Base-by-base conservation (phyloP, 2,113 vertebrate genomes). In the Cathartes aura region DNA sequence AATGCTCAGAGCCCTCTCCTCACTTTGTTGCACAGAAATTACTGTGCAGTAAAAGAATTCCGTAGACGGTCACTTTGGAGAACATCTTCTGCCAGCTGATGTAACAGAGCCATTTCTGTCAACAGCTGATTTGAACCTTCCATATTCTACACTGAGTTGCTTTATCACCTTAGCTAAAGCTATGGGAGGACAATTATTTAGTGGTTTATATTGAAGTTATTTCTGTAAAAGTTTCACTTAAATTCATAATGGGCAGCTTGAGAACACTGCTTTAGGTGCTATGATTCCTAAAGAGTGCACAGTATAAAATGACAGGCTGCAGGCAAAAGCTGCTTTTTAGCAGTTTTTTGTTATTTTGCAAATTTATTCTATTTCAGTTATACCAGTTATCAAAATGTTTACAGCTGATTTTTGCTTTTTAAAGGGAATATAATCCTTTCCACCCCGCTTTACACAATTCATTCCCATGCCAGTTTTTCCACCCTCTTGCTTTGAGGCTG, bases 391-490 rank as follows among this genome's bases (percentile, higher is more conserved):
- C 80, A 66, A 82, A 86, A 74, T 1, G 1, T 71, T 71, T 62
- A 36, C 70, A 75, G 52, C 27, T 62, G 66, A 40, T 8, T 67
- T 84, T 27, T 47, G 55, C 30, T 91, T 79, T 95, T 58, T 52
- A 30, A 66, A 80, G 32, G 66, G 56, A 87, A 72, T 3, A 83
- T 5, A 59, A 87, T 63, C 27, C 32, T 89, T 50, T 36, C 52
- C 16, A 34, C 12, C 27, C 3, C 0, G 0, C 13, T 71, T 76
- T 29, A 32, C 32, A 15, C 0, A 3, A 36, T 26, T 80, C 32
- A 22, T 72, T 68, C 67, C 53, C 36, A 3, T 50, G 40, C 29
- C 40, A n/a, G 58, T 32, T 91, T 86, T 91, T 67, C 87, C 78
- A 52, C 42, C 72, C 48, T 47, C 84, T 78, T 40, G 8, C 8